phyloP scores from a whole-genome alignment of 2,888 invertebrate genomes.

The Cremastobaeus sp. region DNA sequence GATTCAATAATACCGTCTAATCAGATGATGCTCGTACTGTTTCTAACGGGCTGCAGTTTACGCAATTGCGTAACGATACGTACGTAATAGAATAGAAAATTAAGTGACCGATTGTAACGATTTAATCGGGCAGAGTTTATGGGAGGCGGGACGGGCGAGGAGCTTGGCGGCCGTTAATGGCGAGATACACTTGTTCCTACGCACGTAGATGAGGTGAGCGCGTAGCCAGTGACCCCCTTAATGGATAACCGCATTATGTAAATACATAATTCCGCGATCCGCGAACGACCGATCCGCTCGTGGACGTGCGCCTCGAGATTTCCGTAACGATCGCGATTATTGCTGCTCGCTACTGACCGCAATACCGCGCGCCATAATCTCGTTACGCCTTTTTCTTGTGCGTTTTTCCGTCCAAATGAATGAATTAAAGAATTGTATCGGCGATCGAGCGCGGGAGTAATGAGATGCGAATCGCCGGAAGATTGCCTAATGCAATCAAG shows the following conservation, averaged over 20 bases:
- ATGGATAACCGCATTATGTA: constrained; percentile 66
- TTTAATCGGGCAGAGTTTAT: constrained; percentile 42
- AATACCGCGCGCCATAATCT: constrained; percentile 25
- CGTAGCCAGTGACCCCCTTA: constrained; percentile 56
- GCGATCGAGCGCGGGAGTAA: constrained; percentile 14
- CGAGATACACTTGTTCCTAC: constrained; percentile 37
- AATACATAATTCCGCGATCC: constrained; percentile 62
- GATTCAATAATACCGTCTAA: neutral
- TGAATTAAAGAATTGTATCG: constrained; percentile 35
- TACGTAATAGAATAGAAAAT: constrained; percentile 35
- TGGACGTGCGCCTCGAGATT: constrained; percentile 72
- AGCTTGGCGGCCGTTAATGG: constrained; percentile 47
- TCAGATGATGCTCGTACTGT: constrained; percentile 9
- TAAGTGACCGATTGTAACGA: constrained; percentile 41
- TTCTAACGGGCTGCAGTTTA: constrained; percentile 8
- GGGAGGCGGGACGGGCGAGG: constrained; percentile 24
- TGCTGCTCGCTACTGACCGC: constrained; percentile 61
- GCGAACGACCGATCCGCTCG: constrained; percentile 64
- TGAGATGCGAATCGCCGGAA: constrained; percentile 12
- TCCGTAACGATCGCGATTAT: constrained; percentile 70
- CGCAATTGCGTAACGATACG: constrained; percentile 21
- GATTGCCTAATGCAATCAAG: constrained; percentile 22
- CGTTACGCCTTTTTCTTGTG: constrained; percentile 9
- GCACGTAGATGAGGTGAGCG: constrained; percentile 42
- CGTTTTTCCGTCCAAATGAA: constrained; percentile 4